Percentiles rank a stretch among this genome's conserved stretches.
Evolutionary conservation across 2,888 invertebrate species (phyloP).

Genomic region (Parelbella ahira): DNA sequence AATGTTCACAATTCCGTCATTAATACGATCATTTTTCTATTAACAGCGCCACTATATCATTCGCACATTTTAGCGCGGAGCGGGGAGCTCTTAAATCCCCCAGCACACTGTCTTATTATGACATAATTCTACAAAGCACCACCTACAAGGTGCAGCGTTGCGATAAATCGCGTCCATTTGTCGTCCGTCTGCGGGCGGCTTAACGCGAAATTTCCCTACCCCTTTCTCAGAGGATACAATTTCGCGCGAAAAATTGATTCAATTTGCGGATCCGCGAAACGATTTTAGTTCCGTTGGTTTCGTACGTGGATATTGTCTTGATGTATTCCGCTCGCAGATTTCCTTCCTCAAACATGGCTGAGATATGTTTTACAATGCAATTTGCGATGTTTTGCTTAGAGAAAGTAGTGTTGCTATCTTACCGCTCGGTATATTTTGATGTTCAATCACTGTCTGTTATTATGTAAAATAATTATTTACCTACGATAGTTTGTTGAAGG

Average conservation of each 20-base stretch:
- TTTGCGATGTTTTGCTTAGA: constrained; percentile 4
- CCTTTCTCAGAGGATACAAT: constrained; percentile 45
- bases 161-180: constrained; percentile 39
- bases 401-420: too few species aligned
- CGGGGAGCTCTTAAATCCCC: constrained; percentile 4
- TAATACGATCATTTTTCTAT: too few species aligned
- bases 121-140: neutral
- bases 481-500: too few species aligned
- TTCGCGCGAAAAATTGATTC: constrained; percentile 64
- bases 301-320: constrained; percentile 28
- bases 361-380: constrained; percentile 16
- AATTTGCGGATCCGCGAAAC: constrained; percentile 60
- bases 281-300: constrained; percentile 44
- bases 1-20: too few species aligned
- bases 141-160: constrained; percentile 7
- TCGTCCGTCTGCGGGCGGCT: constrained; percentile 38
- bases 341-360: neutral
- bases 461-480: too few species aligned
- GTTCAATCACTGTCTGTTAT: too few species aligned
- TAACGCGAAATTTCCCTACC: constrained; percentile 27
- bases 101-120: constrained; percentile 4
- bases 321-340: constrained; percentile 16
- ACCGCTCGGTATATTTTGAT: too few species aligned
- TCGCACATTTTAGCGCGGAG: too few species aligned
- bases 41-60: too few species aligned